phyloP scores from a whole-genome alignment of 2,113 vertebrate genomes.

The Chaenocephalus aceratus region DNA sequence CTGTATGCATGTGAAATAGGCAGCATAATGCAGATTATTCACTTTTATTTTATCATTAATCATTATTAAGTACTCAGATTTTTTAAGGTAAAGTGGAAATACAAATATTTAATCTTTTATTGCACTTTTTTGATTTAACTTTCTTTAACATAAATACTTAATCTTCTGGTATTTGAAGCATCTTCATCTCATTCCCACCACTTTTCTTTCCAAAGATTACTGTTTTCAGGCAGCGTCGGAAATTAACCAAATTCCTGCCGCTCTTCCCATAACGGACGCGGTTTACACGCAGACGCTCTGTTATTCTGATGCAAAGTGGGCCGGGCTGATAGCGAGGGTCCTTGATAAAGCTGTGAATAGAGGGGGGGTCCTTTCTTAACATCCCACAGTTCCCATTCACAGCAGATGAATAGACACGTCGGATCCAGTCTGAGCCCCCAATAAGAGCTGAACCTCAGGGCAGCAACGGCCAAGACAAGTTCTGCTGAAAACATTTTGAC shows the following conservation, averaged over 20 bases:
- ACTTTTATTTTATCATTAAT: too few relatives aligned
- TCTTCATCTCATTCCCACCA: neutral
- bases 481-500: conserved; percentile 17
- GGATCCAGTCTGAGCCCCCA: conserved; percentile 51
- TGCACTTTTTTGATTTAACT: too few relatives aligned
- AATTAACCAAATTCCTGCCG: conserved; percentile 28
- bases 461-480: conserved; percentile 46
- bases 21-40: too few relatives aligned
- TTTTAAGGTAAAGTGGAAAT: too few relatives aligned
- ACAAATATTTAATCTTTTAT: too few relatives aligned
- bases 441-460: conserved; percentile 59
- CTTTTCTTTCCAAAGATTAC: neutral
- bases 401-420: conserved; percentile 54
- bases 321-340: conserved; percentile 51
- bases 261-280: conserved; percentile 61
- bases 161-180: too few relatives aligned
- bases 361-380: conserved; percentile 41
- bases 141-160: too few relatives aligned
- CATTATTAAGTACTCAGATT: too few relatives aligned
- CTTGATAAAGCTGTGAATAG: conserved; percentile 47
- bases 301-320: conserved; percentile 72
- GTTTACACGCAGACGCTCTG: conserved; percentile 26
- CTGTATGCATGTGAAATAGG: too few relatives aligned
- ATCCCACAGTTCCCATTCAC: conserved; percentile 59
- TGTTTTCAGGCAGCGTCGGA: conserved; percentile 1